Evolutionary conservation across 2,797 vertebrate genomes (phyloP), one percentile per base, ranked within the genome.

Genomic region (Benthosema pterotum): DNA sequence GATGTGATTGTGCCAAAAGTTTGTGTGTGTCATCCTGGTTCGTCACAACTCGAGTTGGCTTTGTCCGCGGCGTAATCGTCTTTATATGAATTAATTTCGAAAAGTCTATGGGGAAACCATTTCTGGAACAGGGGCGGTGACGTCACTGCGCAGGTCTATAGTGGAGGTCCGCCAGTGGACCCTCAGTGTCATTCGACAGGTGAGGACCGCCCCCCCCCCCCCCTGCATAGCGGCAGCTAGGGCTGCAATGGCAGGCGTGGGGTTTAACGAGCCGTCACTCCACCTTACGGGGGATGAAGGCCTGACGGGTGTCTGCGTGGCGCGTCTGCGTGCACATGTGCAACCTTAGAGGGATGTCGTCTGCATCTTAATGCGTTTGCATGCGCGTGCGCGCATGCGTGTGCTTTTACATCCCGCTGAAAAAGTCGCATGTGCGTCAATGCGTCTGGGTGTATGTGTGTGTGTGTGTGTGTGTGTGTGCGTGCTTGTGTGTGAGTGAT

Each of bases 221-320:
- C n/a, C 81, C 77, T 61, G 75, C 76, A 28, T 84, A 74, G 80
- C 69, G 70, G 3, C 8, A n/a, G n/a, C n/a, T n/a, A n/a, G 56
- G 72, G 60, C 61, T 76, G 64, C 71, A 81, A 79, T 83, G 43
- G 53, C 68, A n/a, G 79, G 82, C 78, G 67, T 79, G 77, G 15
- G 71, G 61, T 87, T 86, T 89, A 88, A 88, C 80, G 67, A 80
- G 87, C 87, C 85, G 84, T 88, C 85, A 81, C 75, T 63, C 22
- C 56, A 54, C 67, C 77, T 85, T 72, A 83, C 8, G 32, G 50
- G 48, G 56, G 65, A 60, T 3, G 65, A 42, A 65, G 69, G 13
- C 52, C 60, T 78, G 78, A 85, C 75, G 71, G 56, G 48, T 42
- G 43, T 55, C 54, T 52, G 32, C 32, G 32, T 38, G 32, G 8